Evolutionary conservation across 1,140 invertebrate species (phyloP), one percentile per base, ranked within the genome.

Genomic region (Drosophila subpulchrella): DNA sequence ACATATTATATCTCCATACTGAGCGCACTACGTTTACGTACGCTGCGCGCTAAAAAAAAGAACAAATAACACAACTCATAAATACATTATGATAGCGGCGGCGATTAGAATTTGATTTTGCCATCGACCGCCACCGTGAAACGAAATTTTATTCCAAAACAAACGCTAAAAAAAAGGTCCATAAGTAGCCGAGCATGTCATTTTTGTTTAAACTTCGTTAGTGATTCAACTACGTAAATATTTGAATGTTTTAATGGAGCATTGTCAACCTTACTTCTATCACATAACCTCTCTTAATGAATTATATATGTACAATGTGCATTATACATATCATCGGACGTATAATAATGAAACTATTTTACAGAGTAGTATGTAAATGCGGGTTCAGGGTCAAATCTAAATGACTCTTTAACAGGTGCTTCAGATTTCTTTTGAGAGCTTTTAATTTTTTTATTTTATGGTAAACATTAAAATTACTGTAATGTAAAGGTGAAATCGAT

Each of bases 61-160:
- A 44, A 57, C 1, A 13, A 51, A 20, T n/a, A 60, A 56, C 38
- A 60, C 50, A 62, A 75, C 65, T 79, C 79, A 80, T 83, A 88
- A 88, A 88, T 79, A 82, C 61, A 88, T 86, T 86, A 83, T 51
- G 83, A 83, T 88, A 83, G 55, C 59, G 63, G 51, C 47, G 76
- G 38, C 73, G 83, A 88, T 83, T 83, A 83, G 75, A 80, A 79
- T 83, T 79, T 73, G 79, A 83, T 83, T 88, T 83, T 61, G 58
- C 63, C 66, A 61, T 56, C 39, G 8, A 12, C 13, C 36, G 59
- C 13, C 63, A 88, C 83, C 67, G 75, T 86, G 84, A 63, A 36
- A 20, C 36, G 20, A 50, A 17, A 41, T 17, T 17, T 47, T 4
- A 36, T 36, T 73, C 41, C 6, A 4, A 2, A 24, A 32, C 44